Evolutionary conservation across 2,113 vertebrate genomes (phyloP).

Genomic region (Fulica atra): DNA sequence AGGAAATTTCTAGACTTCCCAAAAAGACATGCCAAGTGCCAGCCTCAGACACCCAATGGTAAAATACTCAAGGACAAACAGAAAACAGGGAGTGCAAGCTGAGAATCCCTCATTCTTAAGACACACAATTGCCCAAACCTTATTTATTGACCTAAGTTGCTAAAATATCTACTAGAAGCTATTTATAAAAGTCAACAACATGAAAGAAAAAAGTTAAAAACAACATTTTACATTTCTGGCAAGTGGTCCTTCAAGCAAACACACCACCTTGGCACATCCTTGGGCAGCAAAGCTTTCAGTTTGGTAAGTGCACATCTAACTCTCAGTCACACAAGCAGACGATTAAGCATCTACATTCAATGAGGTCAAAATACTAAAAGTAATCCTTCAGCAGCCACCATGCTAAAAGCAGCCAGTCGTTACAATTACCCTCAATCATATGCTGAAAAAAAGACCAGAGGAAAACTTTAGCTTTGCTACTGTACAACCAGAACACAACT

Average conservation of each 20-base stretch:
- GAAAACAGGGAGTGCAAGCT: neutral
- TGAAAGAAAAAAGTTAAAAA: neutral
- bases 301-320: neutral
- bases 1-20: neutral
- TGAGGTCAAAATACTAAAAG: neutral
- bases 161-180: neutral
- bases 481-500: neutral
- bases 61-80: neutral
- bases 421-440: neutral
- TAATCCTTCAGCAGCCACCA: neutral
- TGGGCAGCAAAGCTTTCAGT: neutral
- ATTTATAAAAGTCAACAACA: neutral
- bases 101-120: neutral
- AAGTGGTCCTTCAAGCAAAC: neutral
- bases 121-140: neutral
- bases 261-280: neutral
- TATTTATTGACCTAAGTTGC: neutral
- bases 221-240: neutral
- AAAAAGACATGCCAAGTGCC: neutral
- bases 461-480: neutral
- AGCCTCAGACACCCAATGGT: neutral
- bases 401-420: neutral
- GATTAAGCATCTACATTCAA: neutral
- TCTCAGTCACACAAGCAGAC: neutral
- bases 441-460: neutral